Base-by-base conservation (phyloP, 2,113 vertebrate species). In the Carassius carassius region DNA sequence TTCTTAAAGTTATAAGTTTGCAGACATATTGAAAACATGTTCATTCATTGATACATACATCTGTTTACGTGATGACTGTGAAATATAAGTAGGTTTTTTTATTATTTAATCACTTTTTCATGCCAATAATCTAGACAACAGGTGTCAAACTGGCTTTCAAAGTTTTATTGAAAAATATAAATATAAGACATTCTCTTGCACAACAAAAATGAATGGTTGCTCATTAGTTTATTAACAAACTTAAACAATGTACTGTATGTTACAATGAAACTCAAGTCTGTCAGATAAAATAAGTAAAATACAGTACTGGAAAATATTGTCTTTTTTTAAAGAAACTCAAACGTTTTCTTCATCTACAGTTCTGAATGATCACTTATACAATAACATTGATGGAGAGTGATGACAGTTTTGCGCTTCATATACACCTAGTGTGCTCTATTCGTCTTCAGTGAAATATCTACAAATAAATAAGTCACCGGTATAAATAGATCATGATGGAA, bases 161-260 rank as follows among this genome's bases (percentile, higher is more conserved):
- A 90, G 93, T 96, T 99, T 99, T 99, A 98, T 98, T 98, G 95
- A 95, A 95, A 99, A 98, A 98, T 98, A 99, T 97, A 97, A 95
- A 96, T 96, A 94, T 97, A 96, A 95, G 94, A 96, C 94, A 93
- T 97, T 96, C 94, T 98, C 93, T 96, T 96, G 95, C 96, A 97
- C 96, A 96, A 95, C 94, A 94, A 96, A 95, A 94, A 94, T 94
- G 94, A 96, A 96, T 96, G 95, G 95, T 96, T 95, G 95, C 96
- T 96, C 95, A 94, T 95, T 95, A 95, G 94, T 97, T 99, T 99
- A 99, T 98, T 98, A 96, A 95, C 94, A 96, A 96, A 98, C 92
- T 91, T 95, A 95, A 95, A 97, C 96, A 96, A 94, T 93, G 95
- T 96, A 94, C 85, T 88, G 78, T 88, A 84, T 81, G 89, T 91